Conservation (phyloP, 1,140 invertebrate species). For the Drosophila watanabei region DNA sequence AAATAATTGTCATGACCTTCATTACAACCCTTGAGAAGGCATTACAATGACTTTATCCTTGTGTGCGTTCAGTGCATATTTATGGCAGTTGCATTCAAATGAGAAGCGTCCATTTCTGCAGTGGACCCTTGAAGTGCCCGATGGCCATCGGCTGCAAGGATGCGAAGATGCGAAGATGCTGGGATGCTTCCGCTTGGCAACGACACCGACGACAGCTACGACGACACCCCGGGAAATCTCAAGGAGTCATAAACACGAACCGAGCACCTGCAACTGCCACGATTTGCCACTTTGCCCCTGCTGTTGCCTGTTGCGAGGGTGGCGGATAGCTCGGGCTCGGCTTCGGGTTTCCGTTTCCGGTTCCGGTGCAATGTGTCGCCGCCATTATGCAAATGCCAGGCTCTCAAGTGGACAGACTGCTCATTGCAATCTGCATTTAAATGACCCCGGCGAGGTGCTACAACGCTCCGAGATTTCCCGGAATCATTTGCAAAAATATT, state of each 20-base stretch:
- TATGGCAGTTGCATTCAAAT: slow-evolving; percentile 72
- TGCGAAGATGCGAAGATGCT: slow-evolving; percentile 29
- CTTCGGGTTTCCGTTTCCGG: slow-evolving; percentile 64
- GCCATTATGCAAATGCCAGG: slow-evolving; percentile 75
- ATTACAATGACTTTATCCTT: not conserved
- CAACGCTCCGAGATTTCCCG: slow-evolving; percentile 59
- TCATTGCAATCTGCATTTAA: slow-evolving; percentile 82
- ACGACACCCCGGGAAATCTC: slow-evolving; percentile 57
- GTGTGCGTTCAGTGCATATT: slow-evolving; percentile 51
- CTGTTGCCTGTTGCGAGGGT: slow-evolving; percentile 1
- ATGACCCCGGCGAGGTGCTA: slow-evolving; percentile 65
- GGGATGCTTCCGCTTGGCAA: slow-evolving; percentile 55
- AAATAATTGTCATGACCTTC: not conserved
- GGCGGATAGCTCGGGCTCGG: not conserved
- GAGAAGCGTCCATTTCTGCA: slow-evolving; percentile 42
- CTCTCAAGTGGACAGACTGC: slow-evolving; percentile 60
- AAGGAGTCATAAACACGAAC: slow-evolving; percentile 77
- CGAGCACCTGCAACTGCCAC: slow-evolving; percentile 61
- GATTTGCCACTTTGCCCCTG: slow-evolving; percentile 3
- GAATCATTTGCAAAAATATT: slow-evolving; percentile 76
- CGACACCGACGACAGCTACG: slow-evolving; percentile 41
- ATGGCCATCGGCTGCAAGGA: slow-evolving; percentile 30
- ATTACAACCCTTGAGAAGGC: not conserved
- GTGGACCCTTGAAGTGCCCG: slow-evolving; percentile 10
- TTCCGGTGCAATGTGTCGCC: slow-evolving; percentile 80